These are phyloP conservation scores for Caracal caracal DNA, from an alignment of 2,113 vertebrate species.

Conservation along the genomic window DNA sequence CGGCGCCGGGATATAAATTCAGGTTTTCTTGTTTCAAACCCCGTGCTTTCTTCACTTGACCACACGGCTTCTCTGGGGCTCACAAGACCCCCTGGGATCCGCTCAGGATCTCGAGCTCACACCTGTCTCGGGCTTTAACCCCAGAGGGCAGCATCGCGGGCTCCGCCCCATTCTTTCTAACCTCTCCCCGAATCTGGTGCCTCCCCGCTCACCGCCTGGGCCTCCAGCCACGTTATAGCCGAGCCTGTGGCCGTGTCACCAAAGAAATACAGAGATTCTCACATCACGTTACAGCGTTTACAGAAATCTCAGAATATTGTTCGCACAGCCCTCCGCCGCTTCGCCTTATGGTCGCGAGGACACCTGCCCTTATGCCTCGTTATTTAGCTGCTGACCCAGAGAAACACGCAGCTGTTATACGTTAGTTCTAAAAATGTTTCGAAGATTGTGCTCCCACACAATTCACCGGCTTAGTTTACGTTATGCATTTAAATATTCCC, in stretches of 20 bases:
- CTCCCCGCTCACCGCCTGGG: too few species aligned
- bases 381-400: neutral
- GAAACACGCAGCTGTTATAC: neutral
- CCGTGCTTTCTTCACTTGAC: too few species aligned
- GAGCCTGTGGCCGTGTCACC: neutral
- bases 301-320: neutral
- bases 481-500: neutral
- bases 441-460: neutral
- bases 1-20: too few species aligned
- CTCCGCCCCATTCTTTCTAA: neutral
- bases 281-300: neutral
- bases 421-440: neutral
- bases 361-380: neutral
- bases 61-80: too few species aligned
- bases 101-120: too few species aligned
- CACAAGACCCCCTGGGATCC: too few species aligned
- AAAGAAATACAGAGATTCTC: too few species aligned
- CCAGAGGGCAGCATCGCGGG: too few species aligned
- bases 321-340: accelerated
- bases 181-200: neutral
- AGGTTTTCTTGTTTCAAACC: too few species aligned
- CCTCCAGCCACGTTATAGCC: too few species aligned
- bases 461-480: neutral
- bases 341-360: neutral
- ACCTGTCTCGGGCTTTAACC: too few species aligned